Evolutionary conservation across 2,797 vertebrate genomes (phyloP).

Genomic region (Cirrhinus molitorella): DNA sequence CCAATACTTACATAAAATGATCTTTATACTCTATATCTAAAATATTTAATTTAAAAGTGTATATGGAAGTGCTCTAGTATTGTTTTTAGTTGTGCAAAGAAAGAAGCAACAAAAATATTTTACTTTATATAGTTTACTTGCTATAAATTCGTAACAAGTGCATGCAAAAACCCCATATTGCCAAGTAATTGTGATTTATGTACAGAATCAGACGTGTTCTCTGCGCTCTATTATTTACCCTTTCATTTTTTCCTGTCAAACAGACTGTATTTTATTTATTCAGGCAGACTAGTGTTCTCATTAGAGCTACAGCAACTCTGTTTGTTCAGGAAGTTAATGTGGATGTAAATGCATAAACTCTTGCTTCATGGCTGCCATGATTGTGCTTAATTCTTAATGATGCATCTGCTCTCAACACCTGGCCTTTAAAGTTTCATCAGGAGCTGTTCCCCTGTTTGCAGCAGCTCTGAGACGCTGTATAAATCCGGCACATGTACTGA

Average conservation of each 20-base stretch:
- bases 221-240: too few relatives aligned
- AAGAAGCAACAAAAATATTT: not conserved
- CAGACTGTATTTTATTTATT: not conserved
- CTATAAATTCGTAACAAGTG: too few relatives aligned
- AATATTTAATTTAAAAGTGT: too few relatives aligned
- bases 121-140: too few relatives aligned
- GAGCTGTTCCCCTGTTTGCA: not conserved
- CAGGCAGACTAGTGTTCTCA: slow-evolving; percentile 5
- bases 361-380: slow-evolving; percentile 1
- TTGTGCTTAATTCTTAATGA: slow-evolving; percentile 60
- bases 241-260: not conserved
- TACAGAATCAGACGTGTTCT: too few relatives aligned
- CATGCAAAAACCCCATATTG: too few relatives aligned
- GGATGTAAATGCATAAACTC: slow-evolving; percentile 31
- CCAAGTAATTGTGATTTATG: too few relatives aligned
- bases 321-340: slow-evolving; percentile 1
- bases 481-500: slow-evolving; percentile 24
- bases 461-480: slow-evolving; percentile 13
- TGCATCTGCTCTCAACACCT: slow-evolving; percentile 61
- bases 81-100: too few relatives aligned
- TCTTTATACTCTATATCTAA: too few relatives aligned
- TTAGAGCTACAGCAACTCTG: not conserved
- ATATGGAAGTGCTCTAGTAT: too few relatives aligned
- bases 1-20: too few relatives aligned
- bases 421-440: slow-evolving; percentile 40